Evolutionary conservation across 2,797 vertebrate species (phyloP), one percentile per base, ranked within the genome.

Genomic region (Acipenser ruthenus): DNA sequence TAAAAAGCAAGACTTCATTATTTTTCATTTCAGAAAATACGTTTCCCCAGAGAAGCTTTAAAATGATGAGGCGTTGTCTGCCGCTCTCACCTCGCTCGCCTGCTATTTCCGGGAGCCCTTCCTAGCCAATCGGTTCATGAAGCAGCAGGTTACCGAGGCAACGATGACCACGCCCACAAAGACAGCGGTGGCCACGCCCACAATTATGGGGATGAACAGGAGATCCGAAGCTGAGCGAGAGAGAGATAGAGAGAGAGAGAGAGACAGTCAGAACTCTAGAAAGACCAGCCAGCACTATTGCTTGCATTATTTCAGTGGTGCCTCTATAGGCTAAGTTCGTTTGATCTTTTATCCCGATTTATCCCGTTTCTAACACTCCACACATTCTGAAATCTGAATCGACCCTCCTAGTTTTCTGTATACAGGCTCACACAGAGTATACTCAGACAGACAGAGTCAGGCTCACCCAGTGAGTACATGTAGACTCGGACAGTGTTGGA

Each of bases 141-240:
- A 96, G 83, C 93, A 95, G 71, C 93, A 95, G 62, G 94, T 95
- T 51, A 96, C 91, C 0, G 93, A 72, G 1, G 88, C 80, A 0
- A 95, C 88, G 74, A 96, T 83, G 50, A 87, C 68, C 65, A 91
- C 79, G 0, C 92, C 92, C 1, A 92, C 88, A 49, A 94, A 88
- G n/a, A 96, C 79, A 59, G 94, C 91, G 0, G 89, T 90, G 48
- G 87, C 91, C n/a, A 91, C 75, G 0, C 94, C 94, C 6, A 89
- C 75, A 8, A 93, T 80, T 72, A 96, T 67, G 1, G 94, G 94
- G 68, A 96, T 81, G 55, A 95, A 80, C 11, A 96, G 87, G 18
- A 94, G 89, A 73, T 95, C 93, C 11, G 82, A 77, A 64, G 81
- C 94, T 95, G 81, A 51, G 51, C 61, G n/a, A 66, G 56, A 62